phyloP scores from a whole-genome alignment of 2,797 vertebrate genomes.

The Sebastiscus albofasciatus region DNA sequence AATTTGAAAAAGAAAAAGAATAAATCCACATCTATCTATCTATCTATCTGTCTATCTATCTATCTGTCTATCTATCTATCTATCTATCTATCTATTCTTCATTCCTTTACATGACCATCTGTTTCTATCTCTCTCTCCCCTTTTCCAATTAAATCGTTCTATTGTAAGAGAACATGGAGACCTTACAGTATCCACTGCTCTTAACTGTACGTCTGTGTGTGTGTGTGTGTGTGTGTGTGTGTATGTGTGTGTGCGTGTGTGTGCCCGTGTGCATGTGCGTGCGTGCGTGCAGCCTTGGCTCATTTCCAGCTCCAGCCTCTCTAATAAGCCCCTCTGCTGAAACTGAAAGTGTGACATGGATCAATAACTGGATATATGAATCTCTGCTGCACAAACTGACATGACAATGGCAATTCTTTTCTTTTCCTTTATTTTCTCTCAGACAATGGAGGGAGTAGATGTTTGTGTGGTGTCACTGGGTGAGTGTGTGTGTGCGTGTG shows the following conservation, averaged over 20 bases:
- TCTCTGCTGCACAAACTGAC: constrained; percentile 36
- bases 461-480: constrained; percentile 4
- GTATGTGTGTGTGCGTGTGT: constrained; percentile 20
- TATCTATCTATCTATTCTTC: background rate
- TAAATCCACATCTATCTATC: background rate
- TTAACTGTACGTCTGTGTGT: background rate
- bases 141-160: background rate
- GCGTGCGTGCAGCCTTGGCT: background rate
- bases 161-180: background rate
- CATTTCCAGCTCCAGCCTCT: constrained; percentile 39
- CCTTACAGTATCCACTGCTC: background rate
- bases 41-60: constrained; percentile 20
- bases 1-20: background rate
- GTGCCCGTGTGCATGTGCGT: background rate
- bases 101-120: background rate
- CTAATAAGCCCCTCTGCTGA: constrained; percentile 52
- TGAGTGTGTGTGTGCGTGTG: constrained; percentile 10
- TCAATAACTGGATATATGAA: constrained; percentile 58
- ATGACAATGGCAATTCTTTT: constrained; percentile 32
- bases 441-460: constrained; percentile 49
- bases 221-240: background rate
- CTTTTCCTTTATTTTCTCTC: constrained; percentile 28
- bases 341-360: constrained; percentile 43
- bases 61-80: constrained; percentile 17
- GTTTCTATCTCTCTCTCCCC: background rate